These are phyloP conservation scores for Hydropsyche betteni DNA, from an alignment of 2,888 invertebrate genomes.

Conservation along the genomic window DNA sequence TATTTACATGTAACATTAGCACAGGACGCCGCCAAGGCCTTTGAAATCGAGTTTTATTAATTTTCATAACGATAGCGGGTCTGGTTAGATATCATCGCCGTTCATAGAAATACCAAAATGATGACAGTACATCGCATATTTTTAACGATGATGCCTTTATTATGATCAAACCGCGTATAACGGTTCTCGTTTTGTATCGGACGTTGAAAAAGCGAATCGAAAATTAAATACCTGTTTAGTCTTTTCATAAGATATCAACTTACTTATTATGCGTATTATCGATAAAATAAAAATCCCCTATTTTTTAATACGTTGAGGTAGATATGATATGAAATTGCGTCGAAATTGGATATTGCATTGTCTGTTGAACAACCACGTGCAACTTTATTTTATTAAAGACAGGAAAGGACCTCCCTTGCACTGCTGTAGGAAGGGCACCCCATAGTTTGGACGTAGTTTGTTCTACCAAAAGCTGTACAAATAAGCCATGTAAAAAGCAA, in stretches of 20 bases:
- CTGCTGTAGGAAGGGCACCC: conserved; percentile 1
- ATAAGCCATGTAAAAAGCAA: conserved; percentile 19
- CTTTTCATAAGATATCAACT: no score
- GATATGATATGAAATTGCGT: no score
- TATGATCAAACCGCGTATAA: background rate
- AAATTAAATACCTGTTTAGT: no score
- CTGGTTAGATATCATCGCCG: conserved; percentile 11
- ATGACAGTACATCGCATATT: conserved; percentile 20
- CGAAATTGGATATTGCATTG: conserved; percentile 2
- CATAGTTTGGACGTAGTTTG: background rate
- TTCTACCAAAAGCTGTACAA: conserved; percentile 34
- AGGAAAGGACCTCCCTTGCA: conserved; percentile 4
- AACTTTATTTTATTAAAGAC: background rate
- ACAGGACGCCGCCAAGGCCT: conserved; percentile 14
- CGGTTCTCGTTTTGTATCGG: background rate
- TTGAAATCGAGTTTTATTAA: conserved; percentile 8
- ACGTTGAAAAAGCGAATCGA: background rate
- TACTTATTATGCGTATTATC: no score
- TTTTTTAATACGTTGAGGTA: no score
- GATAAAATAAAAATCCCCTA: no score
- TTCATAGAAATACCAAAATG: conserved; percentile 17
- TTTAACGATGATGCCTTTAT: conserved; percentile 27
- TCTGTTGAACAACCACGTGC: conserved; percentile 2
- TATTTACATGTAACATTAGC: background rate
- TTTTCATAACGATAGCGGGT: conserved; percentile 11